phyloP scores from a whole-genome alignment of 2,888 invertebrate species.

The Hirtodrosophila cameraria region DNA sequence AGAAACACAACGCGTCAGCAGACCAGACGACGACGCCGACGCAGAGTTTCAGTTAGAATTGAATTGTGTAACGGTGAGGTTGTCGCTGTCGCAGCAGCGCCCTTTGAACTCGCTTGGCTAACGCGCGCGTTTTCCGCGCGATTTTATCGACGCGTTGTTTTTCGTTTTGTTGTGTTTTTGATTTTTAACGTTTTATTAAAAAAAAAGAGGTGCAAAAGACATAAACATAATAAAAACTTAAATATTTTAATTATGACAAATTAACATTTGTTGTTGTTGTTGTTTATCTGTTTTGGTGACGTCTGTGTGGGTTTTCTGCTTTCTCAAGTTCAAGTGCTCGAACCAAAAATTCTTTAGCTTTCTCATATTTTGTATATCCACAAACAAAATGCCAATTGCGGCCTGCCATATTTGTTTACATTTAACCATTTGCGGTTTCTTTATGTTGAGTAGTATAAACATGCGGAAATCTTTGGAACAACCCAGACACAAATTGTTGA shows the following conservation, averaged over 20 bases:
- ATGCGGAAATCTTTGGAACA: constrained; percentile 32
- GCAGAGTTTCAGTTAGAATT: constrained; percentile 80
- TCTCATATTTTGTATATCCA: constrained; percentile 37
- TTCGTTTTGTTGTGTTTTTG: constrained; percentile 10
- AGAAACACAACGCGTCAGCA: constrained; percentile 43
- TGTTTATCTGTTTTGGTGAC: no score
- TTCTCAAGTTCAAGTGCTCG: constrained; percentile 49
- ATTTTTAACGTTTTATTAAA: constrained; percentile 30
- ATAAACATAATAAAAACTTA: constrained; percentile 29
- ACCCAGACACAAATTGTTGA: constrained; percentile 18
- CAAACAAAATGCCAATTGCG: constrained; percentile 48
- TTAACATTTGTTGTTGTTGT: constrained; percentile 2
- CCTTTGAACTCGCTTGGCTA: constrained; percentile 25
- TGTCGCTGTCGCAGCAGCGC: constrained; percentile 41
- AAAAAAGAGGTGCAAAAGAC: constrained; percentile 31
- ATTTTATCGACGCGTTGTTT: constrained; percentile 47
- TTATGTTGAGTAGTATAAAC: constrained; percentile 46
- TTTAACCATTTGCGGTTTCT: constrained; percentile 40
- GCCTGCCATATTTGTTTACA: constrained; percentile 51
- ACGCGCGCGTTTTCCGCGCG: constrained; percentile 51
- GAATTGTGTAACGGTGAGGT: constrained; percentile 80
- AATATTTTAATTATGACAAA: constrained; percentile 16
- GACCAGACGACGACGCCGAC: constrained; percentile 60
- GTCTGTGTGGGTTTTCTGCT: constrained; percentile 10
- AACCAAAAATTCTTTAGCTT: constrained; percentile 21